A percentile compares a stretch with the other conserved stretches of the same genome.
These are phyloP conservation scores for Cossypha polioptera DNA, from an alignment of 2,797 vertebrate species.

Conservation along the genomic window DNA sequence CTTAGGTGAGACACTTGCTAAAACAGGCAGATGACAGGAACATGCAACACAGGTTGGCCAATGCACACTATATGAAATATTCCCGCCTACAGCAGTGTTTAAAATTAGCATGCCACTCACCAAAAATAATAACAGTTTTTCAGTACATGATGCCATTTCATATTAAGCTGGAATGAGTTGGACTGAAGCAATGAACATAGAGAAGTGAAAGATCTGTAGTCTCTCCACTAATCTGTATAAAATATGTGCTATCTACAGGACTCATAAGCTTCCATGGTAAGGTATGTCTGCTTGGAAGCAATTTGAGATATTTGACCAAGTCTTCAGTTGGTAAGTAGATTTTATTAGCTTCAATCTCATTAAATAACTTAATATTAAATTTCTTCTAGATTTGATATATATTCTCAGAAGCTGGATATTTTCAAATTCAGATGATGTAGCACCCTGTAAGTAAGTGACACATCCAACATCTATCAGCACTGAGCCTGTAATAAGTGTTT, in stretches of 20 bases:
- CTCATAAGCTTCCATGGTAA: not conserved
- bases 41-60: not conserved
- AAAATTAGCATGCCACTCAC: conserved; percentile 11
- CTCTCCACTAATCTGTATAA: not conserved
- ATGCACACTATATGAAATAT: not conserved
- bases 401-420: not conserved
- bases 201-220: not conserved
- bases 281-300: not conserved
- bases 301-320: not conserved
- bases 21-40: conserved; percentile 39
- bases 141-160: not conserved
- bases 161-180: not conserved
- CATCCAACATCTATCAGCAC: not conserved
- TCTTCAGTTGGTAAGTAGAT: not conserved
- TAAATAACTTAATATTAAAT: not conserved
- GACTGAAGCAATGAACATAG: not conserved
- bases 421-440: not conserved
- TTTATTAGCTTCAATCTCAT: not conserved
- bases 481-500: not conserved
- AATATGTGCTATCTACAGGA: not conserved
- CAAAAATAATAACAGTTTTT: conserved; percentile 23
- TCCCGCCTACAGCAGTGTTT: not conserved
- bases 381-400: not conserved
- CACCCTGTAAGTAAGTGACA: not conserved
- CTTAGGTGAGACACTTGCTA: conserved; percentile 58